A percentile compares a stretch with the other conserved stretches of the same genome.
Evolutionary conservation across 2,113 vertebrate genomes (phyloP).

Genomic region (Calyptomena viridis): DNA sequence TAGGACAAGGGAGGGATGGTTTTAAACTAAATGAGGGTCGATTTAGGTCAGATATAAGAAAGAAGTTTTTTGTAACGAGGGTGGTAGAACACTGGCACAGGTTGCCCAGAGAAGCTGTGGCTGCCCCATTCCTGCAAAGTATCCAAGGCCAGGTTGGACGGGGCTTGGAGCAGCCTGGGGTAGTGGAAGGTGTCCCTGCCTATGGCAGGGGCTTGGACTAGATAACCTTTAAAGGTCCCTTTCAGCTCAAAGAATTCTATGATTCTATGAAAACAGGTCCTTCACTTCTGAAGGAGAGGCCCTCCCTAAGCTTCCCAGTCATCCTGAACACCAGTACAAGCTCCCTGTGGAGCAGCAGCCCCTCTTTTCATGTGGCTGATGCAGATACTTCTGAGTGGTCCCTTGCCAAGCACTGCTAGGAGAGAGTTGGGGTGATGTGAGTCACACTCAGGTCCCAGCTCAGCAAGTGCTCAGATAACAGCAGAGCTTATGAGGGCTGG

Average conservation of each 20-base stretch:
- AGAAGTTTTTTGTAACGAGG: neutral
- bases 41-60: neutral
- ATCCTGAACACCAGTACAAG: neutral
- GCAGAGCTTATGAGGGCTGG: neutral
- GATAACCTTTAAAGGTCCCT: neutral
- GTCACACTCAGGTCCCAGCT: neutral
- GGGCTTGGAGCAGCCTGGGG: neutral
- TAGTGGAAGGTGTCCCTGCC: accelerated
- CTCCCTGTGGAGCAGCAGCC: neutral
- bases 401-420: neutral
- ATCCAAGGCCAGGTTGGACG: accelerated
- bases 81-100: accelerated
- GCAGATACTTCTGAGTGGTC: too few species aligned
- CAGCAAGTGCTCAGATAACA: neutral
- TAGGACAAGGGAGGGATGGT: neutral
- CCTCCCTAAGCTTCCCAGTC: neutral
- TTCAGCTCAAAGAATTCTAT: neutral
- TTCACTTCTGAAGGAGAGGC: neutral
- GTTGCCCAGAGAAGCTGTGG: neutral
- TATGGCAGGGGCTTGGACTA: accelerated
- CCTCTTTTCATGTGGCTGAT: neutral
- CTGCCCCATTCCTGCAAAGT: neutral
- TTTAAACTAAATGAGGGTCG: neutral
- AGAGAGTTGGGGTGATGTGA: neutral
- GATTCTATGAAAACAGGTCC: neutral